Percentiles rank a stretch among this genome's conserved stretches.
phyloP scores from a whole-genome alignment of 30 jellyfish, hydroid and myxozoan genomes.

The Aurelia aurita complex sp. Pacific region DNA sequence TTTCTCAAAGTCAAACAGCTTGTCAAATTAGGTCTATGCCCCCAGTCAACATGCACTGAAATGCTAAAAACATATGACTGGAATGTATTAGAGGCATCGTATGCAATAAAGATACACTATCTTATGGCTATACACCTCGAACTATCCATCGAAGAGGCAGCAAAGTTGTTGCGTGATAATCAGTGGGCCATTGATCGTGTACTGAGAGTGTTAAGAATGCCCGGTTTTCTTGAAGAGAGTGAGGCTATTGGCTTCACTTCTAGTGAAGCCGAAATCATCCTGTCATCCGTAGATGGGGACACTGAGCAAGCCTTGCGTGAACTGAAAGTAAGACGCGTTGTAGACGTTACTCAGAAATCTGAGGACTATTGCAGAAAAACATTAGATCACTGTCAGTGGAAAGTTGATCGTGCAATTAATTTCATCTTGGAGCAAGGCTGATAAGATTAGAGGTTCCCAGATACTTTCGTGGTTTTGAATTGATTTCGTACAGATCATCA shows the following conservation, averaged over 20 bases:
- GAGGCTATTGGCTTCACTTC: slow-evolving; percentile 18
- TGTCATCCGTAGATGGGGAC: slow-evolving; percentile 28
- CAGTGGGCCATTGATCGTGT: slow-evolving; percentile 46
- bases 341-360: slow-evolving; percentile 85
- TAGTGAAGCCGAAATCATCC: slow-evolving; percentile 17
- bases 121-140: slow-evolving; percentile 55
- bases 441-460: too few relatives aligned
- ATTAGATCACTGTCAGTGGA: slow-evolving; percentile 77
- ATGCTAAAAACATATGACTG: slow-evolving; percentile 62
- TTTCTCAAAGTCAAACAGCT: slow-evolving; percentile 31
- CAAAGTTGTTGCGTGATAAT: slow-evolving; percentile 47
- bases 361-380: slow-evolving; percentile 61
- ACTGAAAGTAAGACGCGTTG: slow-evolving; percentile 65
- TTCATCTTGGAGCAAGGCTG: slow-evolving; percentile 21
- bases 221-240: slow-evolving; percentile 16
- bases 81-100: slow-evolving; percentile 42
- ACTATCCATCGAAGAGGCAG: slow-evolving; percentile 36
- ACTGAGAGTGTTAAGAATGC: slow-evolving; percentile 11
- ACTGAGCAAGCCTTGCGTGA: slow-evolving; percentile 52
- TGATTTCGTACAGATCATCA: too few relatives aligned
- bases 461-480: too few relatives aligned
- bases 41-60: slow-evolving; percentile 26
- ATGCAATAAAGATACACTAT: slow-evolving; percentile 55
- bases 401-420: slow-evolving; percentile 75
- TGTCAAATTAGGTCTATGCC: slow-evolving; percentile 43